Conservation (phyloP, 2,888 invertebrate genomes). For the Thereva nobilitata region DNA sequence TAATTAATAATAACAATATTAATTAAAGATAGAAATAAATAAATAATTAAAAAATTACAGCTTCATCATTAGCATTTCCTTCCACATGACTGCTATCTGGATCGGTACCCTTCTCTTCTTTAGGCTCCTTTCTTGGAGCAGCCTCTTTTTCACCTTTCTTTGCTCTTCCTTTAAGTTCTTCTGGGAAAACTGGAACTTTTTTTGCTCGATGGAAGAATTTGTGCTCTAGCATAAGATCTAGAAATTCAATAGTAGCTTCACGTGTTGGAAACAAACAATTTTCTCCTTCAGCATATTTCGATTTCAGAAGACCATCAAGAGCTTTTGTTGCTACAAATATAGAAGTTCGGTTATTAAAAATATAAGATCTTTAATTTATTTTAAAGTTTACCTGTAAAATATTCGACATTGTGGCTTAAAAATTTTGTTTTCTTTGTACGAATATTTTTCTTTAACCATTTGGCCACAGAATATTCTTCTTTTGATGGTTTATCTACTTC, state of each 20-base stretch:
- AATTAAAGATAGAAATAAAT: background rate
- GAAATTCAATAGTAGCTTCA: conserved; percentile 76
- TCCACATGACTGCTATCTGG: conserved; percentile 63
- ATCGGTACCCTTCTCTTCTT: conserved; percentile 51
- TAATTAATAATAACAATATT: background rate
- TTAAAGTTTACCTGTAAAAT: conserved; percentile 78
- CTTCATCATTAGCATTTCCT: conserved; percentile 54
- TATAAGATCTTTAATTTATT: conserved; percentile 38
- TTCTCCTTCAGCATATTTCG: conserved; percentile 82
- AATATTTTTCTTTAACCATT: conserved; percentile 91
- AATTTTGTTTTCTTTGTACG: conserved; percentile 96
- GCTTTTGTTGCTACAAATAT: conserved; percentile 73
- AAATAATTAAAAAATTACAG: background rate
- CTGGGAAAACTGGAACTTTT: conserved; percentile 68
- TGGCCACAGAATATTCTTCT: conserved; percentile 90
- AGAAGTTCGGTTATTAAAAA: conserved; percentile 28
- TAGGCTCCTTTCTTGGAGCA: conserved; percentile 47
- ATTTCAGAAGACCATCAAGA: conserved; percentile 87
- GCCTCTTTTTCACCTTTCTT: conserved; percentile 38
- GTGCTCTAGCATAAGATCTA: conserved; percentile 85
- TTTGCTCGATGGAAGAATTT: conserved; percentile 95
- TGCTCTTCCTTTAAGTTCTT: conserved; percentile 48
- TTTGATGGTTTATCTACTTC: conserved; percentile 77
- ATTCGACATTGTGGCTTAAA: conserved; percentile 94
- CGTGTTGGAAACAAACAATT: conserved; percentile 79